A percentile compares a stretch with the other conserved stretches of the same genome.
phyloP scores from a whole-genome alignment of 2,888 invertebrate genomes.

The Xanthia togata region DNA sequence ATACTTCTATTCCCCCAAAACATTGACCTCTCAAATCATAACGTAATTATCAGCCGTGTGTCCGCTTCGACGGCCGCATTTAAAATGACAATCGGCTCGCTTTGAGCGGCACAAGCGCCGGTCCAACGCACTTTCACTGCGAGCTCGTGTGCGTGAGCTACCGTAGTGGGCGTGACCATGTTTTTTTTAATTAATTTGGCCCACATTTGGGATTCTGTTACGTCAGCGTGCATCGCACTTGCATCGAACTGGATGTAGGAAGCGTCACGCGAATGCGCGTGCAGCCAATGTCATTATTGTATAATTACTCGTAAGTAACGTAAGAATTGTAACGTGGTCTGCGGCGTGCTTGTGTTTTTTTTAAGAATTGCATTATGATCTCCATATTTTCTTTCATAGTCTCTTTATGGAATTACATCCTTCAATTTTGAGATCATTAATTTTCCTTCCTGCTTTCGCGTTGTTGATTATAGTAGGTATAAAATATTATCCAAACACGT shows the following conservation, averaged over 20 bases:
- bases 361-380: constrained; percentile 19
- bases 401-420: constrained; percentile 32
- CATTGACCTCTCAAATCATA: constrained; percentile 66
- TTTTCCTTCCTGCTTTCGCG: constrained; percentile 2
- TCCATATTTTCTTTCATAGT: constrained; percentile 30
- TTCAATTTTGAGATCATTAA: neutral
- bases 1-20: constrained; percentile 61
- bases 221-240: constrained; percentile 79
- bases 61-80: constrained; percentile 66
- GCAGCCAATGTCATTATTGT: constrained; percentile 77
- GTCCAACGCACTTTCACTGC: constrained; percentile 84
- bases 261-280: constrained; percentile 71
- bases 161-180: constrained; percentile 75
- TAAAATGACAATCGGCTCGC: constrained; percentile 72
- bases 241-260: constrained; percentile 77
- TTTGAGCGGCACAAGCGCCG: constrained; percentile 65
- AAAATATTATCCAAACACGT: neutral
- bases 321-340: constrained; percentile 42
- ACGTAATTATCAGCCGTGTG: constrained; percentile 67
- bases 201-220: constrained; percentile 85
- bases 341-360: constrained; percentile 39
- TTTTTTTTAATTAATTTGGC: constrained; percentile 85
- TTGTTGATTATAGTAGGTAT: neutral
- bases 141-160: constrained; percentile 69
- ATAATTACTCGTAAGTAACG: constrained; percentile 63